phyloP scores from a whole-genome alignment of 1,140 invertebrate genomes.

The Eufriesea mexicana region DNA sequence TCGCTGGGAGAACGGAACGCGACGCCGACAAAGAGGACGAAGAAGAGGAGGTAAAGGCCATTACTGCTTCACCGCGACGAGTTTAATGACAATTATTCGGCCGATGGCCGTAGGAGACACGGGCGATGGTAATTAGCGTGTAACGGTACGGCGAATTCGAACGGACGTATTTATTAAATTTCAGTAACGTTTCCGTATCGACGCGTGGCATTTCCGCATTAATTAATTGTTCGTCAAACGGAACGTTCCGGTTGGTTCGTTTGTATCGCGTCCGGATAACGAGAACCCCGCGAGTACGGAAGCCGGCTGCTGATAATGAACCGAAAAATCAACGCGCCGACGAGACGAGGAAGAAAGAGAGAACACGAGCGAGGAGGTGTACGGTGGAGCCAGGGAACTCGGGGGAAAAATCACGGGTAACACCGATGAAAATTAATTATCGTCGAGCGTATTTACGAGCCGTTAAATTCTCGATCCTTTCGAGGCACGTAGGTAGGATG shows the following conservation, averaged over 20 bases:
- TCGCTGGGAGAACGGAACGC: not conserved
- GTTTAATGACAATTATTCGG: slow-evolving; percentile 5
- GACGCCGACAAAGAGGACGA: too few species aligned
- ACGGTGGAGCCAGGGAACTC: not conserved
- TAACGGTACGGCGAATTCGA: not conserved
- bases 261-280: not conserved
- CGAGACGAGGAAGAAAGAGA: too few species aligned
- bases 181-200: slow-evolving; percentile 15
- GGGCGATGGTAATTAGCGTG: slow-evolving; percentile 19
- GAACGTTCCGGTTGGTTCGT: not conserved
- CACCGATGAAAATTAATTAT: slow-evolving; percentile 44
- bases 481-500: too few species aligned
- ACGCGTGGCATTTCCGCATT: slow-evolving; percentile 1
- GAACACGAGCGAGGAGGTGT: not conserved
- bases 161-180: slow-evolving; percentile 42
- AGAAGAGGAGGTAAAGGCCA: not conserved
- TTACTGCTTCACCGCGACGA: slow-evolving; percentile 1
- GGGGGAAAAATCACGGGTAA: not conserved
- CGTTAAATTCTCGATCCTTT: slow-evolving; percentile 18
- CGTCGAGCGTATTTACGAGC: slow-evolving; percentile 27
- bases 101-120: too few species aligned
- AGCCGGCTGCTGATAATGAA: not conserved
- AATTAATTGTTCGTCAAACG: slow-evolving; percentile 44
- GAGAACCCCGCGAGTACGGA: not conserved
- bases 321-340: slow-evolving; percentile 1